Evolutionary conservation across 2,797 vertebrate genomes (phyloP).

Genomic region (Pempheris klunzingeri): DNA sequence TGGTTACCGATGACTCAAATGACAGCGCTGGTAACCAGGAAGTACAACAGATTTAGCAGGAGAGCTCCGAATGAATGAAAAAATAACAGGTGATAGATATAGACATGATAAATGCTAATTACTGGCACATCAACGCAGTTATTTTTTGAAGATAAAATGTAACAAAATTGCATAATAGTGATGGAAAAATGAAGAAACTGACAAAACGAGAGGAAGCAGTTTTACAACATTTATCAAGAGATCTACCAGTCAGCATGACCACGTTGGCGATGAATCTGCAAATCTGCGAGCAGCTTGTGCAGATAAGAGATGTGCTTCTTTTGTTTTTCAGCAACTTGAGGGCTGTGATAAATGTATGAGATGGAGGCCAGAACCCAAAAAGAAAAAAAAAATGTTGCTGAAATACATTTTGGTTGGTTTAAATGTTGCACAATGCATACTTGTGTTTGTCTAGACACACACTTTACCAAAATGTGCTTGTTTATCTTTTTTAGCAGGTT

Average conservation of each 20-base stretch:
- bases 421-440: constrained; percentile 3
- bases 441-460: constrained; percentile 13
- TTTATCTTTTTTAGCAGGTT: no score
- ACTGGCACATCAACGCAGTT: not conserved
- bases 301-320: constrained; percentile 36
- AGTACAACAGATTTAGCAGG: no score
- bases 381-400: not conserved
- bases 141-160: not conserved
- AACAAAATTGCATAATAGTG: not conserved
- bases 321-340: constrained; percentile 9
- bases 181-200: not conserved
- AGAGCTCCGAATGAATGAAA: no score
- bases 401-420: not conserved
- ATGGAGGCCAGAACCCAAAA: not conserved
- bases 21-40: no score
- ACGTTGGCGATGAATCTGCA: constrained; percentile 21
- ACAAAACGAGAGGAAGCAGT: not conserved
- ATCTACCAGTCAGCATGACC: constrained; percentile 15
- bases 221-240: constrained; percentile 19
- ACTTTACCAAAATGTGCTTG: not conserved
- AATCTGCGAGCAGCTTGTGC: constrained; percentile 13
- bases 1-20: no score
- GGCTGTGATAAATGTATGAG: not conserved
- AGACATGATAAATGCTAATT: not conserved
- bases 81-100: not conserved